Percentiles rank a stretch among this genome's conserved stretches.
Conservation (phyloP, 2,888 invertebrate species). For the Drosophila mettleri region DNA sequence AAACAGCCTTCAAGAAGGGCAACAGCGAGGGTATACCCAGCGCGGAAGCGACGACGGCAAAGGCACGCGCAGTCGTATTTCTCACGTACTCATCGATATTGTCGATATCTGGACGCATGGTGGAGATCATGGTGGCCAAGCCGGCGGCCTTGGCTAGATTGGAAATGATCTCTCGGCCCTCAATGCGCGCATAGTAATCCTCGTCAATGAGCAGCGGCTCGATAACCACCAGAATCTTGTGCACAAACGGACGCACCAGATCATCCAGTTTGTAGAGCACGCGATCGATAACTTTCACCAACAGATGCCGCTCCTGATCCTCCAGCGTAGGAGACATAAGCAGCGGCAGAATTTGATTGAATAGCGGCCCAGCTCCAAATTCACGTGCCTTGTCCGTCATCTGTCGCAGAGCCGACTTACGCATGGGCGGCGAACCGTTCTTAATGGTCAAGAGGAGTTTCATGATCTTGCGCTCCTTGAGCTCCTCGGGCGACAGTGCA, state of each 20-base stretch:
- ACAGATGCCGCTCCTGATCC: slow-evolving; percentile 99
- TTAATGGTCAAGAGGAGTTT: slow-evolving; percentile 98
- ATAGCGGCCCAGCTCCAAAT: slow-evolving; percentile 98
- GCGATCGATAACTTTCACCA: slow-evolving; percentile 99
- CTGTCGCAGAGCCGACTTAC: slow-evolving; percentile 98
- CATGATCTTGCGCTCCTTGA: slow-evolving; percentile 99
- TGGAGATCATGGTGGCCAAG: slow-evolving; percentile 99
- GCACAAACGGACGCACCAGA: slow-evolving; percentile 99
- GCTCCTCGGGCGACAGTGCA: slow-evolving; percentile 96
- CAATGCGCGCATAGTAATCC: slow-evolving; percentile 99
- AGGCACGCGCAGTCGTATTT: slow-evolving; percentile 99
- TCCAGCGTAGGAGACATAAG: slow-evolving; percentile 99
- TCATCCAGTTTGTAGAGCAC: slow-evolving; percentile 99
- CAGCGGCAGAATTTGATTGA: slow-evolving; percentile 99
- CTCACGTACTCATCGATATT: slow-evolving; percentile 99
- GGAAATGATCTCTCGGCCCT: slow-evolving; percentile 99
- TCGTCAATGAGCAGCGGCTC: slow-evolving; percentile 99
- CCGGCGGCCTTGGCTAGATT: slow-evolving; percentile 99
- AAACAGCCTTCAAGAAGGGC: slow-evolving; percentile 99
- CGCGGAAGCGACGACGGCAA: slow-evolving; percentile 99
- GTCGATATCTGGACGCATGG: slow-evolving; percentile 99
- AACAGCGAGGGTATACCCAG: slow-evolving; percentile 97
- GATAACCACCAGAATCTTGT: slow-evolving; percentile 99
- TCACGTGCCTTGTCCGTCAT: slow-evolving; percentile 99
- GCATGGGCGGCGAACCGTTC: slow-evolving; percentile 99